Conservation (phyloP, 1,140 invertebrate species). For the Triops cancriformis region DNA sequence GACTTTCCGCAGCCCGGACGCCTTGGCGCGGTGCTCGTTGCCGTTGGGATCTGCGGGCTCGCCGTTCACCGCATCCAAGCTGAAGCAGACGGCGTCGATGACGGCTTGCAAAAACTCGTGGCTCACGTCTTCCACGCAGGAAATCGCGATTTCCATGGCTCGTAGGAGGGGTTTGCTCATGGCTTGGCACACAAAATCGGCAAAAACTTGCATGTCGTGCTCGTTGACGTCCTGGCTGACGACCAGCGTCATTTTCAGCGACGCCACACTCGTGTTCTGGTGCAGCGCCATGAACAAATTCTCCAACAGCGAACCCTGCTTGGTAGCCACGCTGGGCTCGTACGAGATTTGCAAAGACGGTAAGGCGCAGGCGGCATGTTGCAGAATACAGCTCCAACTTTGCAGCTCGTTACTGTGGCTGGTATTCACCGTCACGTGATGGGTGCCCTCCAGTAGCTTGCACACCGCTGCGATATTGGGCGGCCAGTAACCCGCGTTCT, state of each 20-base stretch:
- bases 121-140: conserved; percentile 42
- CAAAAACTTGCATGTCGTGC: conserved; percentile 40
- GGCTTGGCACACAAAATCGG: conserved; percentile 41
- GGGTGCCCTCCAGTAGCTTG: conserved; percentile 39
- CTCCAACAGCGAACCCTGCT: conserved; percentile 32
- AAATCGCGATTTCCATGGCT: conserved; percentile 46
- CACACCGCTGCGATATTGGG: conserved; percentile 45
- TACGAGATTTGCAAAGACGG: conserved; percentile 44
- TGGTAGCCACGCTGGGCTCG: conserved; percentile 40
- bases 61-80: conserved; percentile 36
- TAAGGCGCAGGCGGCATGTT: conserved; percentile 40
- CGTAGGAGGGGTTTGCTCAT: conserved; percentile 42
- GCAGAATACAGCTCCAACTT: conserved; percentile 44
- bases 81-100: conserved; percentile 45
- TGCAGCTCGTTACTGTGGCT: conserved; percentile 42
- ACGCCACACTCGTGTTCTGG: conserved; percentile 43
- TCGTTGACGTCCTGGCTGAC: conserved; percentile 44
- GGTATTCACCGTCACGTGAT: conserved; percentile 39
- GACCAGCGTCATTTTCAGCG: conserved; percentile 43
- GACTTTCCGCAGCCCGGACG: conserved; percentile 35
- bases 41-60: background rate
- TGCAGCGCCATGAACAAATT: conserved; percentile 41
- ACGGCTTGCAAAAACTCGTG: conserved; percentile 42
- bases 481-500: conserved; percentile 44
- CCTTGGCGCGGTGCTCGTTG: background rate